These are phyloP conservation scores for Pachyseris speciosa DNA, from an alignment of 64 coral and sea anemone species.

Conservation along the genomic window DNA sequence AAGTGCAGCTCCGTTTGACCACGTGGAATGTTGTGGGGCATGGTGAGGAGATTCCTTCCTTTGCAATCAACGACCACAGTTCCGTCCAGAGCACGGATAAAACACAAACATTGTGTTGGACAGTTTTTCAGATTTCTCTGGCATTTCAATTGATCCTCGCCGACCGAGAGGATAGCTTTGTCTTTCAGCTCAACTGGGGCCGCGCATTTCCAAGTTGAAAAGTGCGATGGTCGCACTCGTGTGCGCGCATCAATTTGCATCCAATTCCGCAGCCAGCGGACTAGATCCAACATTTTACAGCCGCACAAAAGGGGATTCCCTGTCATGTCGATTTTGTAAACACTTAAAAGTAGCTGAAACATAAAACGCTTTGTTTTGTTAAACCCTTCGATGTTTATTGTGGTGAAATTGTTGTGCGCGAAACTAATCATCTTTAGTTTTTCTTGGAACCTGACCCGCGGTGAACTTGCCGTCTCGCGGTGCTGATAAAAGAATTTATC, in stretches of 20 bases:
- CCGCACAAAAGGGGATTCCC: conserved; percentile 72
- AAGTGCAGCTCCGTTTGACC: conserved; percentile 48
- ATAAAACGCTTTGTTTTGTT: conserved; percentile 5
- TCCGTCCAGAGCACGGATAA: conserved; percentile 22
- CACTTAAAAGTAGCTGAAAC: conserved; percentile 40
- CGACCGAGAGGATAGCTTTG: conserved; percentile 15
- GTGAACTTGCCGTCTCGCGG: neutral
- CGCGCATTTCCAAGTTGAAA: conserved; percentile 74
- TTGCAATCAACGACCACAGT: conserved; percentile 52
- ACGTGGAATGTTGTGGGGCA: conserved; percentile 47
- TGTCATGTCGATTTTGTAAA: conserved; percentile 58
- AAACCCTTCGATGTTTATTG: conserved; percentile 30
- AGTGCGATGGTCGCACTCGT: conserved; percentile 24
- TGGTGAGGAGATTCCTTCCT: conserved; percentile 17
- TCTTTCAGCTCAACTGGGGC: conserved; percentile 24
- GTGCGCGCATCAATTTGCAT: neutral
- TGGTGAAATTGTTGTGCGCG: conserved; percentile 33
- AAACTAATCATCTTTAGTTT: conserved; percentile 45
- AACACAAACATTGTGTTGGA: conserved; percentile 42
- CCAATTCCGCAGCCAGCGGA: neutral
- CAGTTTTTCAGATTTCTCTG: conserved; percentile 52
- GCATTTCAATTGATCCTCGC: conserved; percentile 37
- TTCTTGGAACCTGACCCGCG: conserved; percentile 8
- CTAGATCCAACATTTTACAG: conserved; percentile 8
- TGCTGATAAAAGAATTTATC: conserved; percentile 24